phyloP scores from a whole-genome alignment of 2,888 invertebrate species.

The Leptarthrus brevirostris region DNA sequence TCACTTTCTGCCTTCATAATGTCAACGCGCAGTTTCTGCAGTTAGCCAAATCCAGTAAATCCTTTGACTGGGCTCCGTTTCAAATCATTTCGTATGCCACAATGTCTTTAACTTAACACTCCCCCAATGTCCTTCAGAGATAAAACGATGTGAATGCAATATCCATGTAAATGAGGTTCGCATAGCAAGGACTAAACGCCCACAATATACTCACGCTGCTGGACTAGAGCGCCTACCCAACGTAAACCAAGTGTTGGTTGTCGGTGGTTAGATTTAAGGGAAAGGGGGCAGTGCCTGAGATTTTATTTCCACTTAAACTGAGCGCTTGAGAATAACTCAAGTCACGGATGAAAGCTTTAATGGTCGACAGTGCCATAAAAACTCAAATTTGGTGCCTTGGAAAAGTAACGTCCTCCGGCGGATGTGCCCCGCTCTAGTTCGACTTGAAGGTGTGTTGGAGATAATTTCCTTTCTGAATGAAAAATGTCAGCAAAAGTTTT shows the following conservation, averaged over 20 bases:
- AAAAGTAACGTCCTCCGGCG: slow-evolving; percentile 31
- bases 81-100: slow-evolving; percentile 52
- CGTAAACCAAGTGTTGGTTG: slow-evolving; percentile 5
- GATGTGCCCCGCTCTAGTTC: slow-evolving; percentile 10
- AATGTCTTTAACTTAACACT: slow-evolving; percentile 48
- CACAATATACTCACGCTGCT: not conserved
- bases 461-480: slow-evolving; percentile 15
- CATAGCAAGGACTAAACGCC: slow-evolving; percentile 31
- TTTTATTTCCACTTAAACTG: slow-evolving; percentile 47
- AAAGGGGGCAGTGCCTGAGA: slow-evolving; percentile 20
- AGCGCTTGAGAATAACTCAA: slow-evolving; percentile 42
- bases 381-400: slow-evolving; percentile 41
- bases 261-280: slow-evolving; percentile 3
- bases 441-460: slow-evolving; percentile 11
- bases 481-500: slow-evolving; percentile 12
- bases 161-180: slow-evolving; percentile 54
- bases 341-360: slow-evolving; percentile 47
- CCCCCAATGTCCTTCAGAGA: slow-evolving; percentile 51
- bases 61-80: slow-evolving; percentile 40
- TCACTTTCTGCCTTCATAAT: slow-evolving; percentile 51
- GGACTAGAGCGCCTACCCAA: slow-evolving; percentile 22
- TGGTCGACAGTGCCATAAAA: slow-evolving; percentile 38
- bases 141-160: slow-evolving; percentile 54
- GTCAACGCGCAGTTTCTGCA: slow-evolving; percentile 51
- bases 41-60: slow-evolving; percentile 44